Evolutionary conservation across 2,113 vertebrate genomes (phyloP).

Genomic region (Eonycteris spelaea): DNA sequence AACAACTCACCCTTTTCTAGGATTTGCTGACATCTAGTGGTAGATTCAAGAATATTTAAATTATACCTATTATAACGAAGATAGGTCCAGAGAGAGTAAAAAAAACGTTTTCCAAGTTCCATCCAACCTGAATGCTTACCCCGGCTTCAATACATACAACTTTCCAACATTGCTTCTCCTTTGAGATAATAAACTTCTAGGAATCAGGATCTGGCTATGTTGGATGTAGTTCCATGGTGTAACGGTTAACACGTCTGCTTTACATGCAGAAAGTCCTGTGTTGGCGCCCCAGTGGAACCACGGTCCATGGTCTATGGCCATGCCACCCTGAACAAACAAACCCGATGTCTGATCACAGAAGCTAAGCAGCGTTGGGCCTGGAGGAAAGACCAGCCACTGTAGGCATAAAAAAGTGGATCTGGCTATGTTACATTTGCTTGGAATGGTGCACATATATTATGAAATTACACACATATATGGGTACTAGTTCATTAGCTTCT

Average conservation of each 20-base stretch:
- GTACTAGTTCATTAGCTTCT: not conserved
- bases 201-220: not conserved
- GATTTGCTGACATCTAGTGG: conserved; percentile 57
- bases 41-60: not conserved
- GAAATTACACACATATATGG: not conserved
- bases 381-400: too few species aligned
- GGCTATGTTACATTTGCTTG: not conserved
- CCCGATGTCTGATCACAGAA: too few species aligned
- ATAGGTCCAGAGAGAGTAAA: not conserved
- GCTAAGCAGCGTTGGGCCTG: too few species aligned
- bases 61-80: not conserved
- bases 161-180: not conserved
- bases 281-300: too few species aligned
- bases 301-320: too few species aligned
- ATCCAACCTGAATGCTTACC: not conserved
- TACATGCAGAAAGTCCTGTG: too few species aligned
- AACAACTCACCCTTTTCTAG: not conserved
- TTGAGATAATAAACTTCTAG: not conserved
- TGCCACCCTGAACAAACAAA: too few species aligned
- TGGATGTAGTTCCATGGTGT: not conserved
- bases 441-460: not conserved
- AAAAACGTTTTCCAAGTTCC: not conserved
- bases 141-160: not conserved
- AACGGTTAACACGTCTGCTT: too few species aligned
- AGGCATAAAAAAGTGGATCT: not conserved